Evolutionary conservation across 2,888 invertebrate genomes (phyloP), one percentile per base, ranked within the genome.

Genomic region (Malthinus flaveolus): DNA sequence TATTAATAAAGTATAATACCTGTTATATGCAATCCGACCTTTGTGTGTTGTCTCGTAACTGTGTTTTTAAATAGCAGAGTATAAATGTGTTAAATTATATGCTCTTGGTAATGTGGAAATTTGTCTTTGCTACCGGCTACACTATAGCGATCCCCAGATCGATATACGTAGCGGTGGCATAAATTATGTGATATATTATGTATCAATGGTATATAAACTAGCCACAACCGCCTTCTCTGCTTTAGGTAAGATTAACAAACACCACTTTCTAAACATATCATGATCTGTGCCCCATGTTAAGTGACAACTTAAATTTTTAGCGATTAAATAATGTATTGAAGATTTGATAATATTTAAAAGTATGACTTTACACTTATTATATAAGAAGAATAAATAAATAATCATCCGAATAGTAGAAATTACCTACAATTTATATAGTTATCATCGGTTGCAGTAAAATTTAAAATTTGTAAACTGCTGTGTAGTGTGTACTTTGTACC

Each of bases 231-330:
- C 81, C 80, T 81, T 80, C 79, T 80, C 79, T 81, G 78, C 79
- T 80, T 80, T 80, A 81, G 80, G 75, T 76, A 77, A 81, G 81
- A 76, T 79, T 82, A 83, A 84, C 84, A 85, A 86, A 85, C 84
- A 82, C 85, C 85, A 85, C 83, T 84, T 84, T 86, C 86, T 85
- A 87, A 87, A 87, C 87, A 87, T 87, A 87, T 87, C 87, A 87
- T 81, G 85, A 84, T 85, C 85, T 86, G 87, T 87, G 87, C 87
- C 87, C 87, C 87, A 85, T 85, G 85, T 84, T 85, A 81, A 81
- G 80, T 80, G 80, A 80, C 79, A 79, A 79, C 80, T 80, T 81
- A 81, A 81, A 81, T 78, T 78, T 70, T 77, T 79, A 78, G 75
- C 73, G 76, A 77, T 76, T 78, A 76, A 70, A 74, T 72, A 71